These are phyloP conservation scores for Cryptotis parvus DNA, from an alignment of 2,113 vertebrate genomes.

Conservation along the genomic window DNA sequence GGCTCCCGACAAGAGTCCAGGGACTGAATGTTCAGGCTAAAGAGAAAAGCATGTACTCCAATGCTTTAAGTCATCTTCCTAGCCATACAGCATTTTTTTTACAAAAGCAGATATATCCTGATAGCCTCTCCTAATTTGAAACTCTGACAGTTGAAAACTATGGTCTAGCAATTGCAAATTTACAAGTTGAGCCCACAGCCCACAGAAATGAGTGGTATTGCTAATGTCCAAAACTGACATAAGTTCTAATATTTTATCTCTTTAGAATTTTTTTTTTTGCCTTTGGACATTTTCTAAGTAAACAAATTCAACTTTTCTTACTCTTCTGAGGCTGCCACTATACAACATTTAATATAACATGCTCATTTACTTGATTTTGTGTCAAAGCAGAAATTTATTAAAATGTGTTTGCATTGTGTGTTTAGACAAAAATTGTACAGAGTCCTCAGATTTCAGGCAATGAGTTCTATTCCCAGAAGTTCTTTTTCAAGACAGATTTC, in stretches of 20 bases:
- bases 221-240: background rate
- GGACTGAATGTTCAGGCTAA: too few species aligned
- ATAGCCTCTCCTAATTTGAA: background rate
- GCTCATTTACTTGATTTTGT: background rate
- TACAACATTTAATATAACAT: background rate
- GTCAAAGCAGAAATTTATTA: background rate
- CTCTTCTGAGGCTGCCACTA: background rate
- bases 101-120: conserved; percentile 41
- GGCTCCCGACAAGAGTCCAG: too few species aligned
- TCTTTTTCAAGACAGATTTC: background rate
- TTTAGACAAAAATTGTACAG: background rate
- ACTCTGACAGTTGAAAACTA: background rate
- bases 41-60: too few species aligned
- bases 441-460: background rate
- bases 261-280: background rate
- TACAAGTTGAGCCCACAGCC: background rate
- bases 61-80: too few species aligned
- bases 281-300: background rate
- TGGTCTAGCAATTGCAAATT: background rate
- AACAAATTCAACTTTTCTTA: background rate
- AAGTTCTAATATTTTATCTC: background rate
- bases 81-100: conserved; percentile 21
- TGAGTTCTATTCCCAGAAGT: background rate
- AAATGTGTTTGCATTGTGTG: background rate
- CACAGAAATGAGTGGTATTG: background rate